phyloP scores from a whole-genome alignment of 2,888 invertebrate species.

The Hermaeophaga mercurialis region DNA sequence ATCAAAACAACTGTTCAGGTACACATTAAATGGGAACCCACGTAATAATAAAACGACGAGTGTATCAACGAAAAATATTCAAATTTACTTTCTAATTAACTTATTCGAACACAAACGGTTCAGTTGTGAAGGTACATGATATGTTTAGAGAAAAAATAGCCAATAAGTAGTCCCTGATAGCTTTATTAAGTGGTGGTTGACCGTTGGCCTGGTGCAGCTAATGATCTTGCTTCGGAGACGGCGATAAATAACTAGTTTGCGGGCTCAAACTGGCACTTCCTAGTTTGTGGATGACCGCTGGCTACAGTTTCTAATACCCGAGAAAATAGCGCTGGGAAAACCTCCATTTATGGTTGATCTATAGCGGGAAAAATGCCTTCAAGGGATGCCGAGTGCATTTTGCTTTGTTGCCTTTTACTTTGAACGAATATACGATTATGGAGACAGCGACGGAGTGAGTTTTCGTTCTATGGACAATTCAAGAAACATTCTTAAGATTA shows the following conservation, averaged over 20 bases:
- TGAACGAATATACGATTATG: slow-evolving; percentile 3
- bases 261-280: slow-evolving; percentile 45
- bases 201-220: slow-evolving; percentile 49
- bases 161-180: slow-evolving; percentile 50
- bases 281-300: slow-evolving; percentile 48
- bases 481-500: too few relatives aligned
- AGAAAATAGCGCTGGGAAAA: slow-evolving; percentile 34
- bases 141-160: slow-evolving; percentile 15
- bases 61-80: too few relatives aligned
- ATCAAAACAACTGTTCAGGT: too few relatives aligned
- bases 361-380: slow-evolving; percentile 30
- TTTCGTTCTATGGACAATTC: too few relatives aligned
- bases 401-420: slow-evolving; percentile 10
- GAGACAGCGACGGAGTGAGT: neutral
- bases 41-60: too few relatives aligned
- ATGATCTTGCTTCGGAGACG: slow-evolving; percentile 48
- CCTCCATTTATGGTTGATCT: slow-evolving; percentile 36
- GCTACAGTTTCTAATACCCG: slow-evolving; percentile 39
- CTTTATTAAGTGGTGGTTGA: slow-evolving; percentile 52
- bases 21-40: too few relatives aligned
- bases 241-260: slow-evolving; percentile 52
- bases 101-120: too few relatives aligned
- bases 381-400: slow-evolving; percentile 26
- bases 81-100: too few relatives aligned
- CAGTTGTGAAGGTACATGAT: neutral